Evolutionary conservation across 2,888 invertebrate species (phyloP).

Genomic region (Caenorhabditis doughertyi): DNA sequence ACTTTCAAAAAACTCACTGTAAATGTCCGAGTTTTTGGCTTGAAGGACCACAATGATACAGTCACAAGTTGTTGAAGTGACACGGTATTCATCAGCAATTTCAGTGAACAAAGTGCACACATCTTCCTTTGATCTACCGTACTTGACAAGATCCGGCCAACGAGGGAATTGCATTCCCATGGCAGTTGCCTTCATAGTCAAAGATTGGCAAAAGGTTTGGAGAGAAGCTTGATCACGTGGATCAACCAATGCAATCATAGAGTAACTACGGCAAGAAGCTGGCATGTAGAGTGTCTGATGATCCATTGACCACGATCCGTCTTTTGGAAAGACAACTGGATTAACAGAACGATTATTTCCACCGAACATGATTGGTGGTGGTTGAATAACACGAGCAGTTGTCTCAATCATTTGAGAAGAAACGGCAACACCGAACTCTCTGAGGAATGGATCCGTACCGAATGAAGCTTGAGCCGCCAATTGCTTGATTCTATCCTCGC

Average conservation of each 20-base stretch:
- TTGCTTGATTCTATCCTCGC: conserved; percentile 75
- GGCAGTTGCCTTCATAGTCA: conserved; percentile 73
- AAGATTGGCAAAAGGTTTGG: conserved; percentile 74
- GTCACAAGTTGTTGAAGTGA: conserved; percentile 73
- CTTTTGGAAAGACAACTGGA: conserved; percentile 76
- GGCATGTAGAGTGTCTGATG: conserved; percentile 77
- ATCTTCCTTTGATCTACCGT: conserved; percentile 71
- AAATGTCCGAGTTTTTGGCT: conserved; percentile 78
- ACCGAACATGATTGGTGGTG: conserved; percentile 79
- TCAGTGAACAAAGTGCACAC: conserved; percentile 73
- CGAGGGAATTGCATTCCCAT: conserved; percentile 79
- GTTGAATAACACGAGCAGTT: conserved; percentile 77
- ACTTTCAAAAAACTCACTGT: conserved; percentile 67
- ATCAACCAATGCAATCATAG: conserved; percentile 77
- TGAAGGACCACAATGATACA: conserved; percentile 78
- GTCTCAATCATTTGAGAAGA: conserved; percentile 78
- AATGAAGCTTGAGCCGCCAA: conserved; percentile 77
- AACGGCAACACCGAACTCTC: conserved; percentile 76
- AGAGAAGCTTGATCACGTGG: conserved; percentile 74
- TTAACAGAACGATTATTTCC: conserved; percentile 70
- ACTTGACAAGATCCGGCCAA: conserved; percentile 79
- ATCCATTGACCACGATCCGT: conserved; percentile 80
- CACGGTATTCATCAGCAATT: conserved; percentile 73
- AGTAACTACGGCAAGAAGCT: conserved; percentile 75
- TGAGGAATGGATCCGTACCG: conserved; percentile 77